Evolutionary conservation across 2,888 invertebrate species (phyloP).

Genomic region (Ophioninae sp.): DNA sequence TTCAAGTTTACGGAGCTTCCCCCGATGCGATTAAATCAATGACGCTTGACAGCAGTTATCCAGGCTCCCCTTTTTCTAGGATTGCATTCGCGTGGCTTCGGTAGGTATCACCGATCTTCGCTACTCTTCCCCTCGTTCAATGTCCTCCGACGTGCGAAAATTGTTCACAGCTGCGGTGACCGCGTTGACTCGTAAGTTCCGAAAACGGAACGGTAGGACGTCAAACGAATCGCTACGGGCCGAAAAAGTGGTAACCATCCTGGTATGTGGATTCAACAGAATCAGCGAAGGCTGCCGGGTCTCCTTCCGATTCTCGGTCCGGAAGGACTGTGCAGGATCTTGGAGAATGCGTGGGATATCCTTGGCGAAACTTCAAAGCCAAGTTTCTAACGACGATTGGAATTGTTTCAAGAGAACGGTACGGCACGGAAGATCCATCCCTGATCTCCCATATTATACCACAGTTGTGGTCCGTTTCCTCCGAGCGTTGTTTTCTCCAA

Average conservation of each 20-base stretch:
- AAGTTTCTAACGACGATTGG: constrained; percentile 73
- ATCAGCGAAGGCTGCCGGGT: constrained; percentile 2
- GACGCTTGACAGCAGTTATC: constrained; percentile 37
- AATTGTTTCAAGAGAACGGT: constrained; percentile 75
- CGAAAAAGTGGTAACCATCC: constrained; percentile 50
- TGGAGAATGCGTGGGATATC: constrained; percentile 74
- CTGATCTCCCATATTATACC: neutral
- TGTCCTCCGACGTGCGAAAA: too few relatives aligned
- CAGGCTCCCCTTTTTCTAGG: constrained; percentile 3
- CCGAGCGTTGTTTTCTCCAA: constrained; percentile 56
- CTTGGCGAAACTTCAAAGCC: constrained; percentile 77
- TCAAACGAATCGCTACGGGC: constrained; percentile 61
- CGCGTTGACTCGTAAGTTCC: neutral
- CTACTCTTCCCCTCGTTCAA: neutral
- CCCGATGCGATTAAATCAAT: constrained; percentile 46
- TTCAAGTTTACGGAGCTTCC: constrained; percentile 38
- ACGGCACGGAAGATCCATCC: constrained; percentile 54
- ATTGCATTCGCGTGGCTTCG: neutral
- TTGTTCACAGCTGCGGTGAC: too few relatives aligned
- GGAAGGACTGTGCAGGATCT: constrained; percentile 47
- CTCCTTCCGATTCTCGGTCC: constrained; percentile 7
- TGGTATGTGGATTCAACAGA: constrained; percentile 48
- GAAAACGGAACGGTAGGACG: constrained; percentile 7
- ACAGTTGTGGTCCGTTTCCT: constrained; percentile 23
- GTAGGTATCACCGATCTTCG: neutral